phyloP scores from a whole-genome alignment of 2,888 invertebrate genomes.

The Eristalis pertinax region DNA sequence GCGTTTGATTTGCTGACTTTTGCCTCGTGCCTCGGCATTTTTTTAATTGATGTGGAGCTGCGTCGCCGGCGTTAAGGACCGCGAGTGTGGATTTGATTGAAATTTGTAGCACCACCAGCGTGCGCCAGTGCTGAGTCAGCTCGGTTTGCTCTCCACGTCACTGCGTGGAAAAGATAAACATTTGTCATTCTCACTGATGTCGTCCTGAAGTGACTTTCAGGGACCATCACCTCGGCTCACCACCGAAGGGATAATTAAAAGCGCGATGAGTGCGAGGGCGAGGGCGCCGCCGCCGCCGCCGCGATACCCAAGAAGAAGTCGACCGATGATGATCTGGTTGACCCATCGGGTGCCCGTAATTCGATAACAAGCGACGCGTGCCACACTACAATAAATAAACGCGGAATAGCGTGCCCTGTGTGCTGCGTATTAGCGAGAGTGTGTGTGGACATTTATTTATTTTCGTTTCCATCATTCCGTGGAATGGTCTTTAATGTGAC shows the following conservation, averaged over 20 bases:
- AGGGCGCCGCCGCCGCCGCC: not conserved
- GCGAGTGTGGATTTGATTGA: slow-evolving; percentile 34
- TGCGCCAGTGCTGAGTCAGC: slow-evolving; percentile 24
- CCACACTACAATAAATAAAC: slow-evolving; percentile 64
- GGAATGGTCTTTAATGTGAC: slow-evolving; percentile 21
- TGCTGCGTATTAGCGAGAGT: slow-evolving; percentile 31
- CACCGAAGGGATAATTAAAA: slow-evolving; percentile 27
- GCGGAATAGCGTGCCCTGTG: slow-evolving; percentile 55
- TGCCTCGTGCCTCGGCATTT: slow-evolving; percentile 28
- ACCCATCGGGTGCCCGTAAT: slow-evolving; percentile 66
- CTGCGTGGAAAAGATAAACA: slow-evolving; percentile 53
- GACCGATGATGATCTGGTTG: slow-evolving; percentile 57
- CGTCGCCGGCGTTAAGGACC: slow-evolving; percentile 45
- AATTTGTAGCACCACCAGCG: slow-evolving; percentile 32
- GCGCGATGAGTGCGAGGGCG: not conserved
- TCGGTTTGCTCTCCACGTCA: not conserved
- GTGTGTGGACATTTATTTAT: slow-evolving; percentile 60
- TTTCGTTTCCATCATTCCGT: slow-evolving; percentile 35
- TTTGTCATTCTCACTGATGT: slow-evolving; percentile 58
- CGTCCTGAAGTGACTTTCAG: slow-evolving; percentile 29
- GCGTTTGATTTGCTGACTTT: slow-evolving; percentile 63
- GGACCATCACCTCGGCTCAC: slow-evolving; percentile 1
- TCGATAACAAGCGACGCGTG: slow-evolving; percentile 71
- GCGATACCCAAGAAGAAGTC: not conserved
- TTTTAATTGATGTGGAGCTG: slow-evolving; percentile 64